Evolutionary conservation across 23 tunicate genomes (phyloP).

Genomic region (Trididemnum miniatum): DNA sequence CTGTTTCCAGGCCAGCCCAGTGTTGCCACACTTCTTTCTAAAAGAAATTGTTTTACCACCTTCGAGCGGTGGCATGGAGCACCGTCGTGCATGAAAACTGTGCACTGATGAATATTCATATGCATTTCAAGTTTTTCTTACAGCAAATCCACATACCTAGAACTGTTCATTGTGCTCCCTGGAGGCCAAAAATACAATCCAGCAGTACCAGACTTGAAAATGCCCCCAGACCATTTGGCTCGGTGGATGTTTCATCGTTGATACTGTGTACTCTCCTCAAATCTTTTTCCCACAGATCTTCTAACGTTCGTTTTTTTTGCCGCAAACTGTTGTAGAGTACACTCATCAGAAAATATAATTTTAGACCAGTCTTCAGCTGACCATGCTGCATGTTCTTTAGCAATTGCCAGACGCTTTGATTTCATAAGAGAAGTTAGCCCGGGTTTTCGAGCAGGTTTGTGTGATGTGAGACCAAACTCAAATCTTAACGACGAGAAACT

Average conservation of each 20-base stretch:
- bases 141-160: neutral
- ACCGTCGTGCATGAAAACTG: constrained; percentile 3
- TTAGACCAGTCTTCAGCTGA: neutral
- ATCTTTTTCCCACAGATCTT: constrained; percentile 8
- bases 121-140: constrained; percentile 16
- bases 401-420: constrained; percentile 30
- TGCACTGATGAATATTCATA: constrained; percentile 4
- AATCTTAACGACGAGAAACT: constrained; percentile 18
- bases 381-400: constrained; percentile 18
- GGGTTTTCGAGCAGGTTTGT: constrained; percentile 19
- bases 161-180: constrained; percentile 21
- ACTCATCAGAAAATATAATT: constrained; percentile 15
- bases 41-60: constrained; percentile 11
- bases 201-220: constrained; percentile 26
- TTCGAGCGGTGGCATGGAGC: constrained; percentile 16
- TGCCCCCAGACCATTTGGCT: constrained; percentile 20
- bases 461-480: constrained; percentile 12
- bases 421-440: constrained; percentile 26
- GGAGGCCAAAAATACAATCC: constrained; percentile 8
- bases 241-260: constrained; percentile 14
- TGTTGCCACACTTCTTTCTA: constrained; percentile 15
- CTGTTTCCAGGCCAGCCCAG: constrained; percentile 23
- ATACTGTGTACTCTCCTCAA: constrained; percentile 20
- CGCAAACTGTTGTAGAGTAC: constrained; percentile 18
- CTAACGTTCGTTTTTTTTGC: constrained; percentile 11